Percentiles rank a stretch among this genome's conserved stretches.
These are phyloP conservation scores for Hirudinaria manillensis DNA, from an alignment of 2,888 invertebrate species.

Conservation along the genomic window DNA sequence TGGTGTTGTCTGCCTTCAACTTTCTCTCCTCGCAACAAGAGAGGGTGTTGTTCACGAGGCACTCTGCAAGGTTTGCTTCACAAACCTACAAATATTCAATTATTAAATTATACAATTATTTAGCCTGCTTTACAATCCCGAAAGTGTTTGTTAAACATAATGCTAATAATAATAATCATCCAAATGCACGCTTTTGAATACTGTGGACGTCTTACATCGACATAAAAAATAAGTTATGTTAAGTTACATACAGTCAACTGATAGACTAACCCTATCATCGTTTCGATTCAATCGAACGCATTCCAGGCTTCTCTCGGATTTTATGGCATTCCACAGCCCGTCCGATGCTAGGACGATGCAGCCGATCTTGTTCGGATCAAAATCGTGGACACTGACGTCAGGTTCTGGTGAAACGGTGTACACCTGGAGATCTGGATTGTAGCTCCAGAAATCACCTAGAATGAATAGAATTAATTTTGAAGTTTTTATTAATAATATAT, in stretches of 20 bases:
- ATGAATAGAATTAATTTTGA: not conserved
- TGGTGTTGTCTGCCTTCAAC: slow-evolving; percentile 91
- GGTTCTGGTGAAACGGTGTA: slow-evolving; percentile 97
- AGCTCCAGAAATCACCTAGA: slow-evolving; percentile 89
- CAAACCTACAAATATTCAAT: not conserved
- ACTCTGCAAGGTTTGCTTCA: slow-evolving; percentile 74
- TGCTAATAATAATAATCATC: too few species aligned
- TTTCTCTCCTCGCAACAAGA: slow-evolving; percentile 76
- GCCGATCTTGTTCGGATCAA: slow-evolving; percentile 61
- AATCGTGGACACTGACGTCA: slow-evolving; percentile 82
- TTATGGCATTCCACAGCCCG: slow-evolving; percentile 83
- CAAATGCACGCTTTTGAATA: too few species aligned
- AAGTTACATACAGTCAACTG: too few species aligned
- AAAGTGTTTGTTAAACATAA: too few species aligned
- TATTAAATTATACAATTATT: too few species aligned
- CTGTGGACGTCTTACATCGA: too few species aligned
- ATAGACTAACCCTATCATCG: too few species aligned
- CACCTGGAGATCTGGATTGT: slow-evolving; percentile 79
- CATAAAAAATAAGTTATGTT: too few species aligned
- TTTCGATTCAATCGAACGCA: too few species aligned
- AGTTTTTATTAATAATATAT: too few species aligned
- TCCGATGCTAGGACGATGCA: slow-evolving; percentile 93
- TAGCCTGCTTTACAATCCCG: too few species aligned
- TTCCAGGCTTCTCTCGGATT: too few species aligned
- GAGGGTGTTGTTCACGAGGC: slow-evolving; percentile 74